A percentile compares a stretch with the other conserved stretches of the same genome.
Evolutionary conservation across 2,797 vertebrate genomes (phyloP).

Genomic region (Clarias pachynema): DNA sequence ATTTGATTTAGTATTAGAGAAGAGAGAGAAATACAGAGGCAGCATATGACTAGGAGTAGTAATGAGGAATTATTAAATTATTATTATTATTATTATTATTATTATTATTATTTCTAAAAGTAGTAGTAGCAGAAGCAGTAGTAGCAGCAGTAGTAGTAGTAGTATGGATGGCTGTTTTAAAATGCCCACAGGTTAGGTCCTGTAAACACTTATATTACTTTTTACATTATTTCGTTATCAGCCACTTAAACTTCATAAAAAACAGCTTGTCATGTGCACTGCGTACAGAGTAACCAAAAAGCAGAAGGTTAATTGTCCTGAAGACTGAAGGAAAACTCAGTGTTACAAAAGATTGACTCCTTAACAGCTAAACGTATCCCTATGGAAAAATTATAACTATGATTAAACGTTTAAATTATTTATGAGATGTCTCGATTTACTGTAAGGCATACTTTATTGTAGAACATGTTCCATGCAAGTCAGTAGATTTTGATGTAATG

Average conservation of each 20-base stretch:
- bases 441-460: not conserved
- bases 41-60: not conserved
- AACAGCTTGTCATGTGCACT: not conserved
- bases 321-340: not conserved
- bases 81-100: not conserved
- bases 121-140: not conserved
- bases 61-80: not conserved
- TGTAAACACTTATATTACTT: not conserved
- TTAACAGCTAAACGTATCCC: not conserved
- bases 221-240: not conserved
- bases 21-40: not conserved
- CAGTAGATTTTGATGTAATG: not conserved
- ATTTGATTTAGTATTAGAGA: not conserved
- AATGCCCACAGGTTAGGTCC: not conserved
- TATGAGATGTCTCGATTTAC: not conserved
- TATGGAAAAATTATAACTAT: no score
- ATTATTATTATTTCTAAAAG: not conserved
- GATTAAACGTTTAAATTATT: no score
- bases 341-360: not conserved
- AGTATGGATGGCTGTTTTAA: not conserved
- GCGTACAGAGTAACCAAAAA: not conserved
- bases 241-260: not conserved
- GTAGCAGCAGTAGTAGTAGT: not conserved
- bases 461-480: not conserved
- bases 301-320: not conserved